phyloP scores from a whole-genome alignment of 1,140 invertebrate genomes.

The Ostrea denselamellosa region DNA sequence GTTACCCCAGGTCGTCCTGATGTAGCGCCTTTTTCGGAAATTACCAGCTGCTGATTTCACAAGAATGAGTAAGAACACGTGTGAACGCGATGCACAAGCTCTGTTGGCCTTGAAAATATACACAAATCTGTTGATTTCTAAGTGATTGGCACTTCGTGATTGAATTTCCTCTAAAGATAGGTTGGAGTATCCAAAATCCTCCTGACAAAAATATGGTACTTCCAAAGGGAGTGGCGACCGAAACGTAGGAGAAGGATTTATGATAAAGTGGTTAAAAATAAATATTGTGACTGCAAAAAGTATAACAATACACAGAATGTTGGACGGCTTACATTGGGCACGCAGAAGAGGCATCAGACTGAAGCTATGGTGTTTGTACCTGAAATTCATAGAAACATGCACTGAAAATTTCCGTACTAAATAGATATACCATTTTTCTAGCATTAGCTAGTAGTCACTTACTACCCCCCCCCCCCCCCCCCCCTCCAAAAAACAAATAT shows the following conservation, averaged over 20 bases:
- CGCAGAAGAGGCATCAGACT: too few relatives aligned
- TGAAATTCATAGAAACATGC: too few relatives aligned
- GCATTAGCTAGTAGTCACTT: too few relatives aligned
- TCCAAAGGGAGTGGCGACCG: neutral
- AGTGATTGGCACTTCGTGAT: neutral
- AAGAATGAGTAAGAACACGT: conserved; percentile 42
- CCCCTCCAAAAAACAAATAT: too few relatives aligned
- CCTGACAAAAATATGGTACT: neutral
- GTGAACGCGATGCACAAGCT: neutral
- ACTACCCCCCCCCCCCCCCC: too few relatives aligned
- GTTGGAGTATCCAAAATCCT: neutral
- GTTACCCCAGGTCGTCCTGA: conserved; percentile 45
- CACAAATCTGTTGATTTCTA: neutral
- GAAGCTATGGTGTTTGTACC: too few relatives aligned
- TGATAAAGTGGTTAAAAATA: neutral
- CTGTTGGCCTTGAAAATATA: neutral
- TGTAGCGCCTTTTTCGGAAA: conserved; percentile 34
- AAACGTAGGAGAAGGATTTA: neutral
- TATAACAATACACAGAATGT: neutral
- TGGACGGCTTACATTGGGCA: neutral
- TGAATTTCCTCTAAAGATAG: neutral
- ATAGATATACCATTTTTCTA: too few relatives aligned
- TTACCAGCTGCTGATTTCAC: conserved; percentile 52
- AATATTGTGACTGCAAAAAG: neutral
- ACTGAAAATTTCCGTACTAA: too few relatives aligned